Conservation (phyloP, 1,140 invertebrate species). For the Apis cerana region DNA sequence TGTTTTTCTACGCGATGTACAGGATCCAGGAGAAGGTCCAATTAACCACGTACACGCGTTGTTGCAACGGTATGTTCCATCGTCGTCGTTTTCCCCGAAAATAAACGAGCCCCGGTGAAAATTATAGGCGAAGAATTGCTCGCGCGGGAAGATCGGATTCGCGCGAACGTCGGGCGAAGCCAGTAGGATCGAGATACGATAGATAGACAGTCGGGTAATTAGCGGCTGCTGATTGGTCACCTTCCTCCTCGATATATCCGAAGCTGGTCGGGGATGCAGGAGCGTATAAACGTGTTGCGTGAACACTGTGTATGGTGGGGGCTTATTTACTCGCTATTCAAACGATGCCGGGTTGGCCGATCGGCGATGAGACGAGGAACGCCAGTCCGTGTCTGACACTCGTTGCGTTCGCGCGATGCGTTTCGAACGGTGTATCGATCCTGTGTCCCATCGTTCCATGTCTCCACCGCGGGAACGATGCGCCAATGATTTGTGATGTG, state of each 20-base stretch:
- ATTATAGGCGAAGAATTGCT: slow-evolving; percentile 1
- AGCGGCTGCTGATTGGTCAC: slow-evolving; percentile 71
- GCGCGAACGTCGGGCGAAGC: not conserved
- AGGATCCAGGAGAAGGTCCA: no score
- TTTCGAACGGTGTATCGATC: not conserved
- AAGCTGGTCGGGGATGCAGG: slow-evolving; percentile 17
- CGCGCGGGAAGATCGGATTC: not conserved
- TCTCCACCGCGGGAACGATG: no score
- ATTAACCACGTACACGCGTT: not conserved
- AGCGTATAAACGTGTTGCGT: slow-evolving; percentile 37
- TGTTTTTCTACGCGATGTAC: no score
- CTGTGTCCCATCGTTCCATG: not conserved
- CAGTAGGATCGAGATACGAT: slow-evolving; percentile 28
- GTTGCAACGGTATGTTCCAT: not conserved
- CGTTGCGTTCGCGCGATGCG: slow-evolving; percentile 28
- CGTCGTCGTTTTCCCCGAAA: not conserved
- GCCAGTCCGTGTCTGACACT: slow-evolving; percentile 64
- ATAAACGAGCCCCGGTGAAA: not conserved
- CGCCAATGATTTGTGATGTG: not conserved
- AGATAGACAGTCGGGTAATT: slow-evolving; percentile 61
- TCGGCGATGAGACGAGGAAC: slow-evolving; percentile 52
- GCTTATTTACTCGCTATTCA: slow-evolving; percentile 68
- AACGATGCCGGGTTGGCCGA: slow-evolving; percentile 44
- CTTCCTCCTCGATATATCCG: slow-evolving; percentile 54
- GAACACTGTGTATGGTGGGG: slow-evolving; percentile 48